Evolutionary conservation across 1,140 invertebrate species (phyloP).

Genomic region (Drosophila leontia): DNA sequence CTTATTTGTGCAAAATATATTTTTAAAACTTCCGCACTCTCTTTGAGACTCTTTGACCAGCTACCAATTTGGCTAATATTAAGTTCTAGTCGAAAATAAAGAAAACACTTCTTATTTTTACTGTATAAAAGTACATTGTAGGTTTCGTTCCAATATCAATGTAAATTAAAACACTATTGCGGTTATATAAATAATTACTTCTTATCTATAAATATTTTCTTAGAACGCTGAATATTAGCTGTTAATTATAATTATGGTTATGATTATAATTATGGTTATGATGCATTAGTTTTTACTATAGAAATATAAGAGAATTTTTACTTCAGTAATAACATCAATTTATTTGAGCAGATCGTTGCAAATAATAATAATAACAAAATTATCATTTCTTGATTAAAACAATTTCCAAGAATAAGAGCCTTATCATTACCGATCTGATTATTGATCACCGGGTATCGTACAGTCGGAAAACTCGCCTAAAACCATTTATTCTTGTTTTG

Average conservation of each 20-base stretch:
- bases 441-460: slow-evolving; percentile 36
- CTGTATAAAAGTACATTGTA: neutral
- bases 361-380: slow-evolving; percentile 6
- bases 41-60: neutral
- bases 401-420: neutral
- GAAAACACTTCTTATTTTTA: too few relatives aligned
- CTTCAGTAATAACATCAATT: too few relatives aligned
- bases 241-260: neutral
- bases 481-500: slow-evolving; percentile 36
- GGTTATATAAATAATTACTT: too few relatives aligned
- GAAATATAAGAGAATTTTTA: neutral
- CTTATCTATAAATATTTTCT: neutral
- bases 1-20: neutral
- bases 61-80: neutral
- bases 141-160: neutral
- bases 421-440: slow-evolving; percentile 12
- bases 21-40: neutral
- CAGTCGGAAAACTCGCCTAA: slow-evolving; percentile 21
- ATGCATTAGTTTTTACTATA: neutral
- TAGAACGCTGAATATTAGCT: neutral
- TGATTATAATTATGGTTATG: neutral
- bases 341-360: neutral
- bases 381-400: slow-evolving; percentile 4
- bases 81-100: too few relatives aligned
- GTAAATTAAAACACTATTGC: too few relatives aligned